Base-by-base conservation (phyloP, 2,797 vertebrate species). In the Lepus oiostolus region DNA sequence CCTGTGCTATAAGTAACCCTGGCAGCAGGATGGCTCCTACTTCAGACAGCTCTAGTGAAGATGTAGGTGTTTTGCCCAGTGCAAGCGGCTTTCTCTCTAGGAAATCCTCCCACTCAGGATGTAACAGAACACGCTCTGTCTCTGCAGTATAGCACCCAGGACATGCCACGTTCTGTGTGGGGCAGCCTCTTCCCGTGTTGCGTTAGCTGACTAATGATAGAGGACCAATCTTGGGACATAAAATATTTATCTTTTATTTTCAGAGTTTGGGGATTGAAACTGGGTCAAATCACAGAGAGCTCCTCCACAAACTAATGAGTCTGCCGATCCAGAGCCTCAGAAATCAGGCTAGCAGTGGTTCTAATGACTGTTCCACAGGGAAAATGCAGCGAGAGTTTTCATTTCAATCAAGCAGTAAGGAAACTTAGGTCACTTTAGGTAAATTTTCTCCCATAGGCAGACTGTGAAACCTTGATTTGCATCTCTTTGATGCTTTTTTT, bases 201-300 rank as follows among this genome's bases (percentile, higher is more conserved):
- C 93, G 90, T 97, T 84, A 94, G 93, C 68, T 81, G 83, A 88
- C 65, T 83, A 89, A 93, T 82, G 95, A 95, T 86, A 89, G 77
- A 91, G 89, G 92, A 89, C 77, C 90, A 58, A 92, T 94, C 81
- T 70, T 97, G 58, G 70, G 75, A 81, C 65, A 76, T 95, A 95
- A 96, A 95, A 94, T n/a, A 95, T 95, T 96, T 91, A 91, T 88
- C 65, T 96, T 95, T 97, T 96, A 96, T 94, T 96, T 96, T 90
- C 93, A 90, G 92, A 94, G 30, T 89, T 87, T 76, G 84, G 70
- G 80, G 85, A 89, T 88, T 91, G 94, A 96, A 97, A 96, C 88
- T 96, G 87, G 97, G 96, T 96, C 96, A 96, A 83, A 96, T 96
- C 92, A 80, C 96, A 94, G 95, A 77, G 81, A 87, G 93, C 70